These are phyloP conservation scores for Paedocypris micromegethes DNA, from an alignment of 2,797 vertebrate genomes.

Conservation along the genomic window DNA sequence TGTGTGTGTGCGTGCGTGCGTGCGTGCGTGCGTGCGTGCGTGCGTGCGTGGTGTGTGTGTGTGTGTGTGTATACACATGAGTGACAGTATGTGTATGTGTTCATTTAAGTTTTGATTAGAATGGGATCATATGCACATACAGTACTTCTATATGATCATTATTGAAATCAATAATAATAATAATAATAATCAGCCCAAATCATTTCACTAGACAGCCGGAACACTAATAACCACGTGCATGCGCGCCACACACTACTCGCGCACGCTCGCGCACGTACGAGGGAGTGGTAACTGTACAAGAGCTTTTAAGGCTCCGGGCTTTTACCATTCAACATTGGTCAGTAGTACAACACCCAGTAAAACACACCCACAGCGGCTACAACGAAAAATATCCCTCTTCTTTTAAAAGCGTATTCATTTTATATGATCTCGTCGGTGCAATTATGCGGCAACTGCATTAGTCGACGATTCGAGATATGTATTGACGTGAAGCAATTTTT, in stretches of 20 bases:
- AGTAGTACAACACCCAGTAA: not conserved
- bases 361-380: not conserved
- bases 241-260: slow-evolving; percentile 19
- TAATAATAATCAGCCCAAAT: no score
- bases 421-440: not conserved
- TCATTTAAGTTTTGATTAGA: no score
- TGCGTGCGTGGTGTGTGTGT: no score
- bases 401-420: not conserved
- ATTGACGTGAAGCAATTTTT: not conserved
- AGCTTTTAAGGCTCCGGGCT: slow-evolving; percentile 12
- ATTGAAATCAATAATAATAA: no score
- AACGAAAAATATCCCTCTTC: not conserved
- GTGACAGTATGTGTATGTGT: no score
- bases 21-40: no score
- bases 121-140: no score
- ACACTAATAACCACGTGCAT: slow-evolving; percentile 11
- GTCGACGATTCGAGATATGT: not conserved
- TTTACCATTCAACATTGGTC: slow-evolving; percentile 15
- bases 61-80: no score
- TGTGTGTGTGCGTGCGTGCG: no score
- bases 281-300: slow-evolving; percentile 34
- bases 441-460: slow-evolving; percentile 5
- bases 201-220: not conserved
- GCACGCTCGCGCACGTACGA: slow-evolving; percentile 13
- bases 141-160: no score